phyloP scores from a whole-genome alignment of 2,113 vertebrate genomes.

The Taxidea taxus region DNA sequence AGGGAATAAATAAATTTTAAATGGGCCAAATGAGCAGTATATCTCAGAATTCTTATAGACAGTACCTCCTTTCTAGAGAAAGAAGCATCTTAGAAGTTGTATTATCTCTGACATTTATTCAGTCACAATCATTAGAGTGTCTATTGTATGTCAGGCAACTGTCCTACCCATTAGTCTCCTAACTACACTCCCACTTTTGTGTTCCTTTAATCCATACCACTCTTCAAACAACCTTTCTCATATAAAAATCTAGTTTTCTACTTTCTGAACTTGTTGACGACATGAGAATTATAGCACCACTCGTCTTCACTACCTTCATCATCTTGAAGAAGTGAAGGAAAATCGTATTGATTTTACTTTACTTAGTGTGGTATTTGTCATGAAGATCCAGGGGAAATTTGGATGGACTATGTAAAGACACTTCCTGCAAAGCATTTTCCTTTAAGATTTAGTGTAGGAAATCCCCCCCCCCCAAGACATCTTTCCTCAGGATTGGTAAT shows the following conservation, averaged over 20 bases:
- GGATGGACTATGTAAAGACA: neutral
- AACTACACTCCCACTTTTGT: neutral
- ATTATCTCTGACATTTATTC: slow-evolving; percentile 1
- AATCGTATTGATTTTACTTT: neutral
- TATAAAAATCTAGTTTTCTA: neutral
- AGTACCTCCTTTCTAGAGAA: neutral
- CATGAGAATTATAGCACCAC: neutral
- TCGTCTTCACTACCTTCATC: neutral
- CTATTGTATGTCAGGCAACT: neutral
- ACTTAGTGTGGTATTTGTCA: slow-evolving; percentile 6
- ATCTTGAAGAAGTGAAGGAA: neutral
- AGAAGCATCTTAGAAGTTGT: neutral
- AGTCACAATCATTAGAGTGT: neutral
- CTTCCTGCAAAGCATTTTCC: neutral
- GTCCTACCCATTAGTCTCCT: neutral
- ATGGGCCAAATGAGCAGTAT: neutral
- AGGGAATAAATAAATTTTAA: neutral
- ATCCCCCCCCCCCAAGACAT: neutral
- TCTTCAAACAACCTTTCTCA: neutral
- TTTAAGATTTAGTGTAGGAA: slow-evolving; percentile 29
- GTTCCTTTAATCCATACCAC: slow-evolving; percentile 13
- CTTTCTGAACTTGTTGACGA: slow-evolving; percentile 10
- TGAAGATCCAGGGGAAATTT: slow-evolving; percentile 14
- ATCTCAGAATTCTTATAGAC: neutral
- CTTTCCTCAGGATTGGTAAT: neutral